Percentiles rank a stretch among this genome's conserved stretches.
These are phyloP conservation scores for Dascyllus trimaculatus DNA, from an alignment of 2,113 vertebrate species.

Conservation along the genomic window DNA sequence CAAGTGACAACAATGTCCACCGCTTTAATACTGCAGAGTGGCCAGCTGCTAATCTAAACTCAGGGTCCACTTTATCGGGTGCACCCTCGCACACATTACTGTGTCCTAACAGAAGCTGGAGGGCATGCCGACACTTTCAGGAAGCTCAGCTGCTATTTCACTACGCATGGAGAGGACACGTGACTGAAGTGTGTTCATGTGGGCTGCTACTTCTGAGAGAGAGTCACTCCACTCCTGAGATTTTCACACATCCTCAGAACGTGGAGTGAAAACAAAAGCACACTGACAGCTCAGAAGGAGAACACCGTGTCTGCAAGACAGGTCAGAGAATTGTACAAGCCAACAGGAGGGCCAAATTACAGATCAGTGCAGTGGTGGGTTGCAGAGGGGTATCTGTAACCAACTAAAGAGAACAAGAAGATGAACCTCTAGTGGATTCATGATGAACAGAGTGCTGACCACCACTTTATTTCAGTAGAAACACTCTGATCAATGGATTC, in stretches of 20 bases:
- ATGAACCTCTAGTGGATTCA: not conserved
- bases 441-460: constrained; percentile 1
- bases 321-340: not conserved
- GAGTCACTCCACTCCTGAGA: constrained; percentile 4
- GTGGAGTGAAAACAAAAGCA: constrained; percentile 27
- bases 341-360: constrained; percentile 2
- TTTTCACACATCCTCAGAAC: constrained; percentile 45
- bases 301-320: not conserved
- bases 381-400: not conserved
- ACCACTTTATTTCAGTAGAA: not conserved
- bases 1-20: constrained; percentile 16
- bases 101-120: not conserved
- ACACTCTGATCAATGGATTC: not conserved
- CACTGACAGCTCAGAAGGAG: constrained; percentile 19
- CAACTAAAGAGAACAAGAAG: not conserved
- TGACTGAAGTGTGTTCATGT: not conserved
- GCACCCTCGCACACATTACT: not conserved
- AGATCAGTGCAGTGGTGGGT: not conserved
- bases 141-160: not conserved
- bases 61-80: constrained; percentile 27
- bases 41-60: not conserved
- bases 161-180: not conserved
- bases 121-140: not conserved
- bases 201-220: not conserved
- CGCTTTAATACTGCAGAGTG: constrained; percentile 40